These are phyloP conservation scores for Parasteatoda tepidariorum DNA, from an alignment of 1,140 invertebrate genomes.

Conservation along the genomic window DNA sequence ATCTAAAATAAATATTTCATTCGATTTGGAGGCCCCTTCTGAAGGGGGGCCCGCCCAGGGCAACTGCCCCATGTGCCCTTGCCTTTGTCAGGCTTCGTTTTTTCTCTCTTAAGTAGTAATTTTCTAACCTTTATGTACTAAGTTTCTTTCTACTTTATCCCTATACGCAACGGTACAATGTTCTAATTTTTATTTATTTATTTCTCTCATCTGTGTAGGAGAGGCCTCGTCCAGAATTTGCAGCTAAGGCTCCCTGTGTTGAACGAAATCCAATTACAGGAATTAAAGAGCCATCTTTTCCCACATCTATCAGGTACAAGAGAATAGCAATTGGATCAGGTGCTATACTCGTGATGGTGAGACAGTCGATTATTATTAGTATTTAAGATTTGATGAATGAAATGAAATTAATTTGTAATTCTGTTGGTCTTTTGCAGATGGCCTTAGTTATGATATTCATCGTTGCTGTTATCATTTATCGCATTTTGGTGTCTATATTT, in stretches of 20 bases:
- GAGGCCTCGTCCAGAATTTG: conserved; percentile 76
- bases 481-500: conserved; percentile 75
- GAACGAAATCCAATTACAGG: conserved; percentile 72
- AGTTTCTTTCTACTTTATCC: no score
- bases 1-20: no score
- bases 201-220: conserved; percentile 63
- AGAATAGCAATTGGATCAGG: conserved; percentile 71
- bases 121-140: no score
- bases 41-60: no score
- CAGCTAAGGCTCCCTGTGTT: conserved; percentile 69
- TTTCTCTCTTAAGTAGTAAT: no score
- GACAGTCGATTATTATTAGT: background rate
- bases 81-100: no score
- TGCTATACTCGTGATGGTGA: conserved; percentile 71
- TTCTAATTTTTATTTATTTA: no score
- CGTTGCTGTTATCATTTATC: conserved; percentile 80
- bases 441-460: conserved; percentile 80
- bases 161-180: no score
- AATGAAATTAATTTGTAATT: background rate
- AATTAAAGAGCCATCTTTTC: conserved; percentile 74
- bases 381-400: background rate
- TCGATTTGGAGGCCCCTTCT: no score
- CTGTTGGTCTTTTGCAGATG: conserved; percentile 71
- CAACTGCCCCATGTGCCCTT: no score
- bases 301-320: conserved; percentile 68